Conservation (phyloP, 2,888 invertebrate species). For the Nudaria mundana region DNA sequence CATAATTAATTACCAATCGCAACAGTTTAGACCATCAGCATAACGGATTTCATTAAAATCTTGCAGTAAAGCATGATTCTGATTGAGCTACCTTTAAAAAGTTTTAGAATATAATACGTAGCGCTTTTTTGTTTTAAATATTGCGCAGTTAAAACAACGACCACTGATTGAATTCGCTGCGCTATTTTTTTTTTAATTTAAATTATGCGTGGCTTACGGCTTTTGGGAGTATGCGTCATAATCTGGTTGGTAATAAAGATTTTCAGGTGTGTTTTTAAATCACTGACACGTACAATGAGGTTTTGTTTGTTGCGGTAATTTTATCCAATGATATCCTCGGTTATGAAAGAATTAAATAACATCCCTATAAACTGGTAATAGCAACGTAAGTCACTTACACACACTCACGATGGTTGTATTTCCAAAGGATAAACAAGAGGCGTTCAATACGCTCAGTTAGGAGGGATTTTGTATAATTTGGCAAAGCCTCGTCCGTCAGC, state of each 20-base stretch:
- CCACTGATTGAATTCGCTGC: slow-evolving; percentile 33
- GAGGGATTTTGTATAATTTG: no score
- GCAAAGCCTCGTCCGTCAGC: no score
- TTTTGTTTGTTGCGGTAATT: neutral
- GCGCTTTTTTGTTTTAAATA: slow-evolving; percentile 19
- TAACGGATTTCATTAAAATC: no score
- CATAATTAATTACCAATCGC: no score
- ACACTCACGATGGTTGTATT: no score
- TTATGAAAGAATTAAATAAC: no score
- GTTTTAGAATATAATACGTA: neutral
- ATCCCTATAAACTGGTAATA: no score
- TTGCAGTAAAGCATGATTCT: neutral
- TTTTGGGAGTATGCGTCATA: slow-evolving; percentile 1
- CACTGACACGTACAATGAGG: neutral
- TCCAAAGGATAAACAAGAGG: no score
- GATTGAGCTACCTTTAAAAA: neutral
- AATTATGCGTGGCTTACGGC: slow-evolving; percentile 6
- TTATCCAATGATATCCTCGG: no score
- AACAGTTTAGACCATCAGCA: no score
- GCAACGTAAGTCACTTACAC: no score
- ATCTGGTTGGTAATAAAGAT: slow-evolving; percentile 4
- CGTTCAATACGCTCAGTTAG: no score
- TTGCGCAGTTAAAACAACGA: slow-evolving; percentile 30
- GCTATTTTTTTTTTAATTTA: slow-evolving; percentile 30
- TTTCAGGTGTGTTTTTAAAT: slow-evolving; percentile 2